These are phyloP conservation scores for Porites evermanni DNA, from an alignment of 92 coral and sea anemone genomes.

Conservation along the genomic window DNA sequence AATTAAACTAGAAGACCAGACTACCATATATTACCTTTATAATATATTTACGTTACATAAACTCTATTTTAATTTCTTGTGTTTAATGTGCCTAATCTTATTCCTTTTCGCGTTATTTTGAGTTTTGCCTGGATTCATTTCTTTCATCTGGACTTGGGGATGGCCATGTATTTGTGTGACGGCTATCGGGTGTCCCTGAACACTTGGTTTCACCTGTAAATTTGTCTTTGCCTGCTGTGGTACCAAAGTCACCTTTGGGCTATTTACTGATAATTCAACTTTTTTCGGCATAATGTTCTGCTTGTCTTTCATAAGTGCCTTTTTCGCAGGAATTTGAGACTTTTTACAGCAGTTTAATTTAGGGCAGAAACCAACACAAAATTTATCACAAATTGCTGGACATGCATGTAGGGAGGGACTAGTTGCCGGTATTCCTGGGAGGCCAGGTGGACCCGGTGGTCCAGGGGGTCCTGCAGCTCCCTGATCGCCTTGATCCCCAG, in stretches of 20 bases:
- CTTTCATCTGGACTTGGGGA: neutral
- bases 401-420: conserved; percentile 45
- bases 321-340: conserved; percentile 33
- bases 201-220: neutral
- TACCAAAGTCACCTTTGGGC: neutral
- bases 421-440: conserved; percentile 75
- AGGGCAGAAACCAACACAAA: conserved; percentile 25
- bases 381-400: conserved; percentile 39
- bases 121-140: neutral
- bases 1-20: too few relatives aligned
- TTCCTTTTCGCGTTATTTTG: conserved; percentile 1
- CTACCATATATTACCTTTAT: too few relatives aligned
- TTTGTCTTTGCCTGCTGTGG: neutral
- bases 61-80: neutral
- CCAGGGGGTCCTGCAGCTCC: conserved; percentile 27
- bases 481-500: conserved; percentile 59
- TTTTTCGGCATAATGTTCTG: conserved; percentile 7
- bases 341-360: conserved; percentile 32
- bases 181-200: neutral
- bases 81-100: conserved; percentile 17
- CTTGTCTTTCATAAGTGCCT: neutral
- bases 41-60: too few relatives aligned
- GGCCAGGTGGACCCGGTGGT: conserved; percentile 71
- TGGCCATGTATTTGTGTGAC: neutral
- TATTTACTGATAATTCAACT: neutral